Evolutionary conservation across 2,113 vertebrate genomes (phyloP).

Genomic region (Atherinomorus stipes): DNA sequence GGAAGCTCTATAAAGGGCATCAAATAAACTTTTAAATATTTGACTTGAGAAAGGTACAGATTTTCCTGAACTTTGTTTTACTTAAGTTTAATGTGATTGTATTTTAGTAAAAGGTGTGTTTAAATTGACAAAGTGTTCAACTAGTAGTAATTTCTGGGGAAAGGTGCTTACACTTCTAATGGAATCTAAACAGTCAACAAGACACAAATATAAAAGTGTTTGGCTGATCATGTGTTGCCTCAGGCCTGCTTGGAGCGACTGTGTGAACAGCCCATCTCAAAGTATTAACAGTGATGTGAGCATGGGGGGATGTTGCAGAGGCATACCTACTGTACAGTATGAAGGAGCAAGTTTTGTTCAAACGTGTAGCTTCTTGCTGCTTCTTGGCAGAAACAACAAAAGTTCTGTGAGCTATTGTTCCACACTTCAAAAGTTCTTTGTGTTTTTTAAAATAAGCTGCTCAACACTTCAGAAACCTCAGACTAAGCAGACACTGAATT

Average conservation of each 20-base stretch:
- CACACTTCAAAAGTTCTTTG: background rate
- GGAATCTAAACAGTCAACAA: slow-evolving; percentile 14
- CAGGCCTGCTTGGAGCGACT: slow-evolving; percentile 40
- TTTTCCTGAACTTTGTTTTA: background rate
- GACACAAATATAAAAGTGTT: slow-evolving; percentile 6
- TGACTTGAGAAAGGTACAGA: background rate
- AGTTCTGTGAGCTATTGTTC: background rate
- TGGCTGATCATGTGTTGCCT: slow-evolving; percentile 22
- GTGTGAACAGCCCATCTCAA: slow-evolving; percentile 40
- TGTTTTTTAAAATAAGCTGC: background rate
- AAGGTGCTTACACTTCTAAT: slow-evolving; percentile 3
- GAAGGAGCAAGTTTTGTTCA: background rate
- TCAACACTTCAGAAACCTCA: slow-evolving; percentile 4
- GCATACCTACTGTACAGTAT: background rate
- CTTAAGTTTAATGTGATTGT: background rate
- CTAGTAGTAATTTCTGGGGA: background rate
- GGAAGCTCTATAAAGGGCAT: slow-evolving; percentile 13
- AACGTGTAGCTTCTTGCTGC: background rate
- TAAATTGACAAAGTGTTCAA: background rate
- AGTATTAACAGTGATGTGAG: slow-evolving; percentile 44
- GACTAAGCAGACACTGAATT: background rate
- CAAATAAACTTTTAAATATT: background rate
- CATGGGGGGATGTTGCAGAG: slow-evolving; percentile 21
- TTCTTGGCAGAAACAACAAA: background rate
- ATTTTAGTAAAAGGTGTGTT: background rate